These are phyloP conservation scores for Amblyornis subalaris DNA, from an alignment of 2,113 vertebrate species.

Conservation along the genomic window DNA sequence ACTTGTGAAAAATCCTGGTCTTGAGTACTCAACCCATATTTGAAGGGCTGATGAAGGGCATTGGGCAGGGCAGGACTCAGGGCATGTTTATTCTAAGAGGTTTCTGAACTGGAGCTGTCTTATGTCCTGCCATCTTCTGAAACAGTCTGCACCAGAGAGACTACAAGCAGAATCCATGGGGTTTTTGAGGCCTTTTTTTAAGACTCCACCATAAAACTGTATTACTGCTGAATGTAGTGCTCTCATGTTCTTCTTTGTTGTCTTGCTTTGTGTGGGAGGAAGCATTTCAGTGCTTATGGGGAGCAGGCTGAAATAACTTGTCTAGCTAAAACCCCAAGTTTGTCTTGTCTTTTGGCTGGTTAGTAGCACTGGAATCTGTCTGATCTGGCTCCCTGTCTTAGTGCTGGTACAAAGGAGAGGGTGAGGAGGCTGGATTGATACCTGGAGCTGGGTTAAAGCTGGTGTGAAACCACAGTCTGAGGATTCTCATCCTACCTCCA, in stretches of 20 bases:
- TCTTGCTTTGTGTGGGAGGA: neutral
- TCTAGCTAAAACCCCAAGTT: neutral
- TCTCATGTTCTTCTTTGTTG: neutral
- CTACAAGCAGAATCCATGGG: neutral
- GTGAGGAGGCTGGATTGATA: neutral
- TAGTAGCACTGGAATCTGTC: neutral
- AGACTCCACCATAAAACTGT: neutral
- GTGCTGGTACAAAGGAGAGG: neutral
- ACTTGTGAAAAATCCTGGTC: neutral
- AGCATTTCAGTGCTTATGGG: neutral
- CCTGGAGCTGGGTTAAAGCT: neutral
- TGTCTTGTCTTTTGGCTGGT: neutral
- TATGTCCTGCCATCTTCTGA: neutral
- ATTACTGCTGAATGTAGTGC: neutral
- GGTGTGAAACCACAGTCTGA: neutral
- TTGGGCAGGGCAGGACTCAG: neutral
- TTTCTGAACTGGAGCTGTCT: neutral
- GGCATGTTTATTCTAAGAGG: neutral
- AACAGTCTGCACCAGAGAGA: neutral
- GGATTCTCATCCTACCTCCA: neutral
- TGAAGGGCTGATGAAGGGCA: neutral
- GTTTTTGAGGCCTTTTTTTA: neutral
- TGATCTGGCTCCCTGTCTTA: neutral
- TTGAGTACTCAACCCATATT: neutral
- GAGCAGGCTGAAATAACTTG: neutral